Conservation (phyloP, 2,888 invertebrate species). For the Prosapia bicincta region DNA sequence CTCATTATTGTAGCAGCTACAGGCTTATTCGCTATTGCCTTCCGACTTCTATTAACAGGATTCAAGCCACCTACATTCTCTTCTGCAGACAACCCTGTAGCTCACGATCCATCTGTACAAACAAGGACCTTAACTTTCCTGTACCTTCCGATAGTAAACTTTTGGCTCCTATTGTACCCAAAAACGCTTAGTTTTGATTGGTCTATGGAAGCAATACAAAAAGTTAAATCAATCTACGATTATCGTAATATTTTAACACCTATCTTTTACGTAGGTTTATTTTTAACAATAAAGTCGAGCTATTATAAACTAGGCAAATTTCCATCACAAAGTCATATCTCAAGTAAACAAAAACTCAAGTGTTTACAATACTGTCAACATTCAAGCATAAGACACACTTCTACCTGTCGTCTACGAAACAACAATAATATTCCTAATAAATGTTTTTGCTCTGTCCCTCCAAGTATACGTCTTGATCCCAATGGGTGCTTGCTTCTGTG, state of each 20-base stretch:
- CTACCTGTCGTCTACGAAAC: slow-evolving; percentile 27
- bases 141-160: slow-evolving; percentile 89
- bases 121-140: slow-evolving; percentile 86
- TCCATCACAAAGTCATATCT: too few relatives aligned
- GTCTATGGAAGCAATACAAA: slow-evolving; percentile 96
- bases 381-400: slow-evolving; percentile 3
- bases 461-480: background rate
- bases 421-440: slow-evolving; percentile 28
- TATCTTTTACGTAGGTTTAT: background rate
- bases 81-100: slow-evolving; percentile 93
- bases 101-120: slow-evolving; percentile 75
- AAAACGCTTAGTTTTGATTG: slow-evolving; percentile 92
- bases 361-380: slow-evolving; percentile 18
- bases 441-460: background rate
- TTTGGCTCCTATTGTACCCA: slow-evolving; percentile 82
- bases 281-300: background rate
- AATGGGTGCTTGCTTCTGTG: slow-evolving; percentile 54
- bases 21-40: background rate
- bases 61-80: slow-evolving; percentile 78
- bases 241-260: slow-evolving; percentile 57
- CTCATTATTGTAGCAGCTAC: background rate
- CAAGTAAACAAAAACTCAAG: background rate
- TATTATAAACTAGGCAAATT: background rate
- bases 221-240: slow-evolving; percentile 75
- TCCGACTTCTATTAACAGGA: slow-evolving; percentile 69